phyloP scores from a whole-genome alignment of 2,797 vertebrate genomes.

The Tapirus indicus region DNA sequence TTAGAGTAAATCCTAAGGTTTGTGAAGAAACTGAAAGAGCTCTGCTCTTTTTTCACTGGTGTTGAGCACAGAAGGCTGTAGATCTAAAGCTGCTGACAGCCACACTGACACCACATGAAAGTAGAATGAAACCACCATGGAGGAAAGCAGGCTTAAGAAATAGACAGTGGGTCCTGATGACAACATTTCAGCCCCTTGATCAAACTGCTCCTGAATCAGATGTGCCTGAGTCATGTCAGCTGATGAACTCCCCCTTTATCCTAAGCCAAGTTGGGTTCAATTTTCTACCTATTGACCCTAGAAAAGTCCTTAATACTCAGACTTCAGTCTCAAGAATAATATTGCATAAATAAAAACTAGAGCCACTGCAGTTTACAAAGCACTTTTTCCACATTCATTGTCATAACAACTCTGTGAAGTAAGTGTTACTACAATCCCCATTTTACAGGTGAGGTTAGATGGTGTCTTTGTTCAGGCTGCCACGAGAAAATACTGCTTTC shows the following conservation, averaged over 20 bases:
- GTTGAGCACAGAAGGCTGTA: not conserved
- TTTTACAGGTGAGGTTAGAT: not conserved
- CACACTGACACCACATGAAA: not conserved
- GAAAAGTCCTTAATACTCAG: not conserved
- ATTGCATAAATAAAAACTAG: not conserved
- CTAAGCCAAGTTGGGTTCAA: not conserved
- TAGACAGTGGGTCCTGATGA: not conserved
- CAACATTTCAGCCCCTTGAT: not conserved
- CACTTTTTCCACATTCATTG: not conserved
- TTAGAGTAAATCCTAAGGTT: slow-evolving; percentile 4
- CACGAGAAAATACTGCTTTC: not conserved
- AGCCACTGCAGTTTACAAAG: not conserved
- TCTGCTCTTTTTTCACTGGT: not conserved
- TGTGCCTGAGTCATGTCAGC: not conserved
- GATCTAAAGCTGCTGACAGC: not conserved
- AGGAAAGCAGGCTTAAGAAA: not conserved
- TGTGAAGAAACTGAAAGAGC: not conserved
- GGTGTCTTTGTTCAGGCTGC: not conserved
- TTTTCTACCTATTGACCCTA: not conserved
- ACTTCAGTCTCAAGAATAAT: not conserved
- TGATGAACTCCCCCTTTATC: not conserved
- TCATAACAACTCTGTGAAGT: not conserved
- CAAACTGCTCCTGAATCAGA: not conserved
- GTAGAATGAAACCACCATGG: not conserved
- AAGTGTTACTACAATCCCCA: not conserved